Base-by-base conservation (phyloP, 2,113 vertebrate genomes). In the Stercorarius parasiticus region DNA sequence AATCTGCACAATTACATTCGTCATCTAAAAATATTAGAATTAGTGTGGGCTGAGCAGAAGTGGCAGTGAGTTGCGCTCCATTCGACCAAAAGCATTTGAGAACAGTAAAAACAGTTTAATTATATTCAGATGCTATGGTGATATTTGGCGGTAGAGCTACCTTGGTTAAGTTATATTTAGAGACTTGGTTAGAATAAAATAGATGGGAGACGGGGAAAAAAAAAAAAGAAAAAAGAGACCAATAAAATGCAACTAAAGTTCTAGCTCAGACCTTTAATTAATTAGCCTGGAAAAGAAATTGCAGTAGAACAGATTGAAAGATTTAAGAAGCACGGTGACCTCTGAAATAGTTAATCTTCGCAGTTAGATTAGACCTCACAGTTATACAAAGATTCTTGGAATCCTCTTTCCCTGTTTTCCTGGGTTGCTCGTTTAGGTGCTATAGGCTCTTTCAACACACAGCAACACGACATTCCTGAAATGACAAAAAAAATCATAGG, bases 311-410 rank as follows among this genome's bases (percentile, higher is more conserved):
- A 86, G 61, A 92, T 32, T 94, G 83, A 82, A 88, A 82, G 70
- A 65, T 70, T 77, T 80, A 82, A 90, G 65, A 82, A 73, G 38
- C 49, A 38, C 2, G 0, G 32, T 88, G 80, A 88, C 80, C 89
- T 91, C 89, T 90, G 78, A 95, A 95, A 85, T 23, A 79, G 66
- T 80, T 96, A 92, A 88, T 85, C 66, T 79, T 61, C 62, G 65
- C 49, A 65, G 58, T 72, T 76, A 85, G 53, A 58, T 95, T 78
- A 92, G 71, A 66, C 64, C 21, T 77, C 29, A 42, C 0, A 3
- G 55, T 90, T 82, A 81, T 90, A 36, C 38, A 79, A 42, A 79
- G 52, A 50, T 79, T 93, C 61, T 36, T 38, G 32, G 73, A 85
- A 93, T 94, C 73, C 16, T 93, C 86, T 86, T 86, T 38, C 83